A percentile compares a stretch with the other conserved stretches of the same genome.
These are phyloP conservation scores for Syrrhaptes paradoxus DNA, from an alignment of 2,113 vertebrate genomes.

Conservation along the genomic window DNA sequence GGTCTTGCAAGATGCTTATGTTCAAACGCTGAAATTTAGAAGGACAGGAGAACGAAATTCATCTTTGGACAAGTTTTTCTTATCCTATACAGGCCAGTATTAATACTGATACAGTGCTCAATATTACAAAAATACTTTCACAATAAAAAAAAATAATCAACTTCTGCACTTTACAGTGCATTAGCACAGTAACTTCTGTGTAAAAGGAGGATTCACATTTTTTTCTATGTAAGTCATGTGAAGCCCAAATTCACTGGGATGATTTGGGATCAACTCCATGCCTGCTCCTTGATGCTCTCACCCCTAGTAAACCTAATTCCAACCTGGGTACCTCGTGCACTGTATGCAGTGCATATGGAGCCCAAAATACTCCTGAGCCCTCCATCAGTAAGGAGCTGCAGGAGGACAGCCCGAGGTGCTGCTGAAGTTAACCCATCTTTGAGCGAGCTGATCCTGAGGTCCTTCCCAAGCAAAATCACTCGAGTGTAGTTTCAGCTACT, in stretches of 20 bases:
- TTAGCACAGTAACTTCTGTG: background rate
- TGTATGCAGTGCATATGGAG: rapidly evolving
- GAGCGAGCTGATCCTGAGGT: background rate
- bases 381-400: background rate
- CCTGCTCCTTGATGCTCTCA: background rate
- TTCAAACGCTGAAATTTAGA: background rate
- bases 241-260: background rate
- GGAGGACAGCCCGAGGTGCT: background rate
- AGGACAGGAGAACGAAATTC: background rate
- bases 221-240: rapidly evolving
- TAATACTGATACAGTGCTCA: background rate
- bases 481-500: rapidly evolving
- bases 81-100: background rate
- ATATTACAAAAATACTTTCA: background rate
- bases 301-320: no score
- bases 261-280: background rate
- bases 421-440: background rate
- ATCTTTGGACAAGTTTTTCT: background rate
- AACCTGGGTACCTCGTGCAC: background rate
- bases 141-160: background rate
- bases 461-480: background rate
- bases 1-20: background rate
- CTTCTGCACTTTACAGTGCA: background rate
- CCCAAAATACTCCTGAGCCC: background rate
- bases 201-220: background rate